These are phyloP conservation scores for Bhutanitis thaidina DNA, from an alignment of 2,888 invertebrate species.

Conservation along the genomic window DNA sequence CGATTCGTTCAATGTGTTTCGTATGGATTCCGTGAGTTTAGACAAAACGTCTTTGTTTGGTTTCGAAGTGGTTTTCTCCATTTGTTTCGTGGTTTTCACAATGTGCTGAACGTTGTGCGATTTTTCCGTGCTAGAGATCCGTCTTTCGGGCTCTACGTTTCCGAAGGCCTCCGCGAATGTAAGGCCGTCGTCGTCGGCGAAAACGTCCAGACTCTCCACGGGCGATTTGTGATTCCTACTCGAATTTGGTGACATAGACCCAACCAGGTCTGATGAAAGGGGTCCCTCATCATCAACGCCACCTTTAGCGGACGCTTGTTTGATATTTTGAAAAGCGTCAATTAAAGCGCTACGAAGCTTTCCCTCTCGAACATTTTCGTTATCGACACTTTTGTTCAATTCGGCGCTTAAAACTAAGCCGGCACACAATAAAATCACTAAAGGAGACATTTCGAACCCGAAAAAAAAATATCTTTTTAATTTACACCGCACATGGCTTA, in stretches of 20 bases:
- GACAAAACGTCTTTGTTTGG: slow-evolving; percentile 51
- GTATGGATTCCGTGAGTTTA: slow-evolving; percentile 54
- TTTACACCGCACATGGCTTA: slow-evolving; percentile 54
- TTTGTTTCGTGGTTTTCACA: slow-evolving; percentile 53
- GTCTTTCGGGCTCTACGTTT: slow-evolving; percentile 41
- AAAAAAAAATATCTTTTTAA: slow-evolving; percentile 23
- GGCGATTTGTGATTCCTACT: slow-evolving; percentile 42
- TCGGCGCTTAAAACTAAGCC: slow-evolving; percentile 48
- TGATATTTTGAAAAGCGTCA: slow-evolving; percentile 72
- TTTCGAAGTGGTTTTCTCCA: slow-evolving; percentile 48
- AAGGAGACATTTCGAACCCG: slow-evolving; percentile 48
- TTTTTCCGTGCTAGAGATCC: slow-evolving; percentile 55
- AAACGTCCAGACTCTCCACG: slow-evolving; percentile 56
- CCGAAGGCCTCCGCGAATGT: slow-evolving; percentile 61
- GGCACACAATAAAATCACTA: slow-evolving; percentile 56
- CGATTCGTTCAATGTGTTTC: slow-evolving; percentile 62
- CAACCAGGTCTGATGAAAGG: slow-evolving; percentile 54
- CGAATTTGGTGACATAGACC: slow-evolving; percentile 44
- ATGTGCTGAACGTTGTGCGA: slow-evolving; percentile 73
- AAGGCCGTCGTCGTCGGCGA: slow-evolving; percentile 65
- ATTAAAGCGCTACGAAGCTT: slow-evolving; percentile 65
- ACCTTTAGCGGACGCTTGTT: slow-evolving; percentile 63
- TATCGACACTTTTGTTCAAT: slow-evolving; percentile 41
- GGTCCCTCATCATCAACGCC: slow-evolving; percentile 56
- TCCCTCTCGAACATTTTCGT: slow-evolving; percentile 62